phyloP scores from a whole-genome alignment of 2,113 vertebrate species.

The Sclerurus mexicanus region DNA sequence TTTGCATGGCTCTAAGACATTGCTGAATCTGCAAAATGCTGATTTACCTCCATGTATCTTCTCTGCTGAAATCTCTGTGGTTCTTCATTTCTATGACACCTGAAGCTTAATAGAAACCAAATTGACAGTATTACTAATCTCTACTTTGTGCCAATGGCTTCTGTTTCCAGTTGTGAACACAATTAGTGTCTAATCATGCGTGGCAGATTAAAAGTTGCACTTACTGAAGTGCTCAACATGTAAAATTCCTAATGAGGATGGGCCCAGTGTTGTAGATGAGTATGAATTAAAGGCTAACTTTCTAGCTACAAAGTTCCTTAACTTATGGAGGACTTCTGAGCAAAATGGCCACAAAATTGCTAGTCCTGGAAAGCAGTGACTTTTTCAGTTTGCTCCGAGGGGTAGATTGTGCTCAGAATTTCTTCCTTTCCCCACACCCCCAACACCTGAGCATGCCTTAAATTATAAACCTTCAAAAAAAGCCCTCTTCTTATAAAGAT shows the following conservation, averaged over 20 bases:
- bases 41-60: neutral
- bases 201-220: neutral
- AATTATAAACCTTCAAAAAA: neutral
- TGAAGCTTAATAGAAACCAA: constrained; percentile 14
- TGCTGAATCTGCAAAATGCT: neutral
- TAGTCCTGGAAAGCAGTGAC: neutral
- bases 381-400: neutral
- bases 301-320: neutral
- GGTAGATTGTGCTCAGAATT: neutral
- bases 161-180: neutral
- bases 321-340: neutral
- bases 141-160: neutral
- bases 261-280: neutral
- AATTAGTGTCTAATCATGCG: neutral
- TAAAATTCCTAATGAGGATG: neutral
- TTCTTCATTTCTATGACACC: constrained; percentile 2
- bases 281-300: neutral
- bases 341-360: neutral
- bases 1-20: neutral
- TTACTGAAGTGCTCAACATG: neutral
- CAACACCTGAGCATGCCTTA: neutral
- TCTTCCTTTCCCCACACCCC: neutral
- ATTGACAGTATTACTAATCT: constrained; percentile 6
- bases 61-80: neutral
- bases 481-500: neutral